phyloP scores from a whole-genome alignment of 2,797 vertebrate genomes.

The Mus caroli region DNA sequence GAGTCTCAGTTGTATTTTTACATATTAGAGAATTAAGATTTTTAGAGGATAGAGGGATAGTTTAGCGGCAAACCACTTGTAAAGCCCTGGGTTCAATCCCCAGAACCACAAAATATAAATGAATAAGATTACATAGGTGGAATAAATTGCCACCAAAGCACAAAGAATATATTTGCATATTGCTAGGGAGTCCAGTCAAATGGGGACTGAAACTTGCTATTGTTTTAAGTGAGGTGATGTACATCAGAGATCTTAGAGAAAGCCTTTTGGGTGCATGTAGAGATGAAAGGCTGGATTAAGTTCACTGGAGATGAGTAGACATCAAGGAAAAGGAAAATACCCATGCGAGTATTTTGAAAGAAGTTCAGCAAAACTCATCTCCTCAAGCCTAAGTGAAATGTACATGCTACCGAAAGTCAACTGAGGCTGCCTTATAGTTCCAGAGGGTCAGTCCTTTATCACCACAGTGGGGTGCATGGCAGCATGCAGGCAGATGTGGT shows the following conservation, averaged over 20 bases:
- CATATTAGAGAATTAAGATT: conserved; percentile 11
- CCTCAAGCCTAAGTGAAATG: background rate
- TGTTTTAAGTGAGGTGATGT: background rate
- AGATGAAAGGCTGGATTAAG: background rate
- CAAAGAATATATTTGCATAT: background rate
- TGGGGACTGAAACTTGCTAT: background rate
- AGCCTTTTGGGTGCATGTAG: background rate
- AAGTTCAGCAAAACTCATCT: background rate
- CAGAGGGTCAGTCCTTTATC: background rate
- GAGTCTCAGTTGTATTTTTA: background rate
- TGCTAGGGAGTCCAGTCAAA: background rate
- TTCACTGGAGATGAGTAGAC: background rate
- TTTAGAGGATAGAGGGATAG: background rate
- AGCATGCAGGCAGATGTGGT: background rate
- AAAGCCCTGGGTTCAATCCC: background rate
- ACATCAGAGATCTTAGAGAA: background rate
- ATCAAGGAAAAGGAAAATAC: background rate
- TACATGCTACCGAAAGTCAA: background rate
- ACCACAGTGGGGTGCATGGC: background rate
- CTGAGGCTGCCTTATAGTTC: background rate
- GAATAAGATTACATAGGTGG: background rate
- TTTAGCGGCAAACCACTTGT: background rate
- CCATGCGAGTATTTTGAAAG: background rate
- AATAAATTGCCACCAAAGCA: background rate
- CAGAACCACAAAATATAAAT: background rate